These are phyloP conservation scores for Notothenia rossii DNA, from an alignment of 2,113 vertebrate species.

Conservation along the genomic window DNA sequence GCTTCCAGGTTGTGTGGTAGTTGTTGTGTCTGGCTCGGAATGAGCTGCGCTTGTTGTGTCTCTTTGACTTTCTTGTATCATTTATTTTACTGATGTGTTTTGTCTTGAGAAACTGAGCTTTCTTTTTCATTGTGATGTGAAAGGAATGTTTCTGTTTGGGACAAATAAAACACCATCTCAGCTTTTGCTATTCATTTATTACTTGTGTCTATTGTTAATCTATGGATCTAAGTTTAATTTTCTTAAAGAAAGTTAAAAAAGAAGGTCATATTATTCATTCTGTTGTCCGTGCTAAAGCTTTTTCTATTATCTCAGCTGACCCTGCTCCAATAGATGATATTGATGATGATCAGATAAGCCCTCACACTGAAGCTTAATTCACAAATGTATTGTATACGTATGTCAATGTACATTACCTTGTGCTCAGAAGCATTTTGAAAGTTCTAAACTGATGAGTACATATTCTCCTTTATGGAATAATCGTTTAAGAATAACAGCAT, in stretches of 20 bases:
- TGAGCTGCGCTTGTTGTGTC: slow-evolving; percentile 12
- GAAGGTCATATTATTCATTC: background rate
- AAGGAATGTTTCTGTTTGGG: slow-evolving; percentile 1
- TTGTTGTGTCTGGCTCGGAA: slow-evolving; percentile 28
- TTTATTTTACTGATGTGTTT: slow-evolving; percentile 12
- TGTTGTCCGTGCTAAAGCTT: background rate
- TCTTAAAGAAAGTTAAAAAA: background rate
- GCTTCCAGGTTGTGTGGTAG: background rate
- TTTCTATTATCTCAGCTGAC: background rate
- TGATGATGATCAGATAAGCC: background rate
- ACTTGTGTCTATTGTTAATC: background rate
- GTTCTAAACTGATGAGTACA: too few species aligned
- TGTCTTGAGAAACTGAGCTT: background rate
- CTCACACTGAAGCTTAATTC: background rate
- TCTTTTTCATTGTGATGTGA: background rate
- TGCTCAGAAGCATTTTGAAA: background rate
- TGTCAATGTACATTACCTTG: background rate
- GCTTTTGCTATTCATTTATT: background rate
- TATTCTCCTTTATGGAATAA: too few species aligned
- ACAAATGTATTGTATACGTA: background rate
- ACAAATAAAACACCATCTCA: slow-evolving; percentile 1
- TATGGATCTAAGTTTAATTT: background rate
- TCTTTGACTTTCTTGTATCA: background rate
- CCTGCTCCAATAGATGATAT: background rate
- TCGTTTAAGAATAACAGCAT: too few species aligned